These are phyloP conservation scores for Amitus sp. DNA, from an alignment of 2,888 invertebrate species.

Conservation along the genomic window DNA sequence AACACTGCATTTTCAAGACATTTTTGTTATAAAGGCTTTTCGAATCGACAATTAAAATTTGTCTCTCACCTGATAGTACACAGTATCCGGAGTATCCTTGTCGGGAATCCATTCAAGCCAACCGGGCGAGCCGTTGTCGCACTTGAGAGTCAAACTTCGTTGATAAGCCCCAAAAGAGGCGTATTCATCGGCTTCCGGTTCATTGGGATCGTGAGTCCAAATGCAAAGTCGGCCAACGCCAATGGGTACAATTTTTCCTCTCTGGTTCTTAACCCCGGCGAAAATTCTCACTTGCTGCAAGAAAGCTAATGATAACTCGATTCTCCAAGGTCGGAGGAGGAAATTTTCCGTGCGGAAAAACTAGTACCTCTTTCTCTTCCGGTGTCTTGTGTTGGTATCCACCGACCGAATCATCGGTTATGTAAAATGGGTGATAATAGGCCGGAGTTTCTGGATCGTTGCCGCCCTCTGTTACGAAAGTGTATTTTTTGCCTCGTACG, in stretches of 20 bases:
- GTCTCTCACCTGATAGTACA: slow-evolving; percentile 87
- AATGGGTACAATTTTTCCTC: slow-evolving; percentile 77
- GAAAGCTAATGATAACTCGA: too few species aligned
- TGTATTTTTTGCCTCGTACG: slow-evolving; percentile 86
- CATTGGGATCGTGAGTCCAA: slow-evolving; percentile 82
- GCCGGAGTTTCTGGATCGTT: slow-evolving; percentile 81
- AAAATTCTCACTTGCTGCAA: slow-evolving; percentile 78
- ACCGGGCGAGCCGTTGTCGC: slow-evolving; percentile 86
- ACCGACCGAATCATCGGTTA: slow-evolving; percentile 91
- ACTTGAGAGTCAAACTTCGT: slow-evolving; percentile 82
- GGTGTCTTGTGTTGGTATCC: slow-evolving; percentile 86
- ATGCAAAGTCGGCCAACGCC: slow-evolving; percentile 88
- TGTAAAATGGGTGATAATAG: slow-evolving; percentile 91
- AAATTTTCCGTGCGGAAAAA: too few species aligned
- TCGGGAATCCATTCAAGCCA: slow-evolving; percentile 90
- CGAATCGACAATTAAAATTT: too few species aligned
- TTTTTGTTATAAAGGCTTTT: not conserved
- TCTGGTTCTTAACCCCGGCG: slow-evolving; percentile 80
- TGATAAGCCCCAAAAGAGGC: slow-evolving; percentile 92
- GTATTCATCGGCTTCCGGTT: slow-evolving; percentile 82
- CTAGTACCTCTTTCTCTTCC: slow-evolving; percentile 79
- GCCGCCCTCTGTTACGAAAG: slow-evolving; percentile 90
- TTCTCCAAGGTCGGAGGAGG: too few species aligned
- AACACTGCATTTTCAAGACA: slow-evolving; percentile 74
- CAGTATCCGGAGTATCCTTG: slow-evolving; percentile 85